Conservation (phyloP, 2,888 invertebrate species). For the Caenorhabditis auriculariae region DNA sequence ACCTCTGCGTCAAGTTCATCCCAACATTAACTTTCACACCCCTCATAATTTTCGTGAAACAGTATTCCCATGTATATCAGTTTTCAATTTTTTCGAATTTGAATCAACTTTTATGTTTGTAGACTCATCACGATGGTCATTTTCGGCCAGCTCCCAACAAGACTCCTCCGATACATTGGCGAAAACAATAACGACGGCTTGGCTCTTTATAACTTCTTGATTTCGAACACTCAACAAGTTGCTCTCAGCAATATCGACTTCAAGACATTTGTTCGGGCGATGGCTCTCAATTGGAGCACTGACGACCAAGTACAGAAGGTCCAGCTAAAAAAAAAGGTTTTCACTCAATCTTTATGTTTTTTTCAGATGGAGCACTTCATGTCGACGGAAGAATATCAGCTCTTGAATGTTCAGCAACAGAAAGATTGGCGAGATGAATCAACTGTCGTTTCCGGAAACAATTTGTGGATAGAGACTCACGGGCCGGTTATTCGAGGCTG, state of each 20-base stretch:
- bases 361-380: constrained; percentile 5
- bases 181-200: constrained; percentile 6
- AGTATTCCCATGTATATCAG: too few species aligned
- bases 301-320: constrained; percentile 6
- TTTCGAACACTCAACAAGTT: constrained; percentile 8
- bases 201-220: constrained; percentile 9
- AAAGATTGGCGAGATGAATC: not conserved
- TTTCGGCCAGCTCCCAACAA: constrained; percentile 9
- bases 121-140: constrained; percentile 7
- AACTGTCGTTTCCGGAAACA: too few species aligned
- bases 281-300: constrained; percentile 21
- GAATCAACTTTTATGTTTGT: too few species aligned
- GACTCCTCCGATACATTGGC: constrained; percentile 14
- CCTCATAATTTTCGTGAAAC: too few species aligned
- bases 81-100: too few species aligned
- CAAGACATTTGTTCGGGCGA: constrained; percentile 5
- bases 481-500: too few species aligned
- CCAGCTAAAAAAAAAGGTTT: not conserved
- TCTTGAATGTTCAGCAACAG: constrained; percentile 7
- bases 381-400: constrained; percentile 2
- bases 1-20: too few species aligned
- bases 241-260: constrained; percentile 15
- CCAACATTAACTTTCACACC: too few species aligned
- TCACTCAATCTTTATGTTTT: not conserved
- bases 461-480: too few species aligned